Evolutionary conservation across 1,140 invertebrate genomes (phyloP).

Genomic region (Drosophila albomicans): DNA sequence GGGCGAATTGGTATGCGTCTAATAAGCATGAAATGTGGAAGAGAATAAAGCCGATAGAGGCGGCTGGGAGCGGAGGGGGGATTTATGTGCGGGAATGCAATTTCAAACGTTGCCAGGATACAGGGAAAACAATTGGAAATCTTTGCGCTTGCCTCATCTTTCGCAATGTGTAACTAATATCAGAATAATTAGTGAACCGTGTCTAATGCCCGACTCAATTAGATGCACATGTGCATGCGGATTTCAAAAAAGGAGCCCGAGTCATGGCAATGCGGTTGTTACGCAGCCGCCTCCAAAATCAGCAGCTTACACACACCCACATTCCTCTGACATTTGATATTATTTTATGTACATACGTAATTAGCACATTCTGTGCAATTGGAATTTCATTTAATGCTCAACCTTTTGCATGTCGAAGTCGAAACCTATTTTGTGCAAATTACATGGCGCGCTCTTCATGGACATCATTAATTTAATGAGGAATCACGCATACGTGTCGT

Average conservation of each 20-base stretch:
- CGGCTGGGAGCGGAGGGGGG: not conserved
- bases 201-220: constrained; percentile 41
- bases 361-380: no score
- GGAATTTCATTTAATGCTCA: no score
- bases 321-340: constrained; percentile 23
- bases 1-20: not conserved
- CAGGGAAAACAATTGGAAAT: constrained; percentile 26
- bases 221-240: constrained; percentile 25
- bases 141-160: constrained; percentile 13
- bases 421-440: no score
- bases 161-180: constrained; percentile 6
- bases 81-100: not conserved
- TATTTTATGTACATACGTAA: no score
- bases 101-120: constrained; percentile 34
- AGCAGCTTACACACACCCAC: not conserved
- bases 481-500: no score
- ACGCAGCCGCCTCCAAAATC: constrained; percentile 16
- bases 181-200: constrained; percentile 45
- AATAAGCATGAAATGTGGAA: not conserved
- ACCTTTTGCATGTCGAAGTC: no score
- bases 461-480: no score
- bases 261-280: constrained; percentile 7
- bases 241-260: not conserved
- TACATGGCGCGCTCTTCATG: no score
- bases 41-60: not conserved